Base-by-base conservation (phyloP, 2,888 invertebrate species). In the Caenorhabditis wallacei region DNA sequence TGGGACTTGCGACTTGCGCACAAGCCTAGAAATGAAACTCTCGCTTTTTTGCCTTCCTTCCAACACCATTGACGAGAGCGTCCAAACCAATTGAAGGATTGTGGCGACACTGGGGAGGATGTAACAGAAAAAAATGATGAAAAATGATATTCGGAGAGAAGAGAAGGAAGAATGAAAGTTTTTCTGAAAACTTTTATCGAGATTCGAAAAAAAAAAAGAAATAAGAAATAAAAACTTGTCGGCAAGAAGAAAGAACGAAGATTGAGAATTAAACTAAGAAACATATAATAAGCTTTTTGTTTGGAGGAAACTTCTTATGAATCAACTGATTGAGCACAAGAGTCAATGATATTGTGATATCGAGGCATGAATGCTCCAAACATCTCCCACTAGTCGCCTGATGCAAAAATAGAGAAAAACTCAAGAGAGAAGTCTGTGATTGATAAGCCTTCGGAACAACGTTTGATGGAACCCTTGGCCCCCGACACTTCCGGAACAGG, bases 401-500 rank as follows among this genome's bases (percentile, higher is more conserved):
- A 24, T n/a, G 24, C 40, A 57, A 63, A 59, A 69, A 54, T 66
- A 75, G 37, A 61, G 63, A 64, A 51, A 48, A 57, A 57, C 40
- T 37, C 59, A 61, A 51, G 48, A 40, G 59, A 63, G 74, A 63
- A 20, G 53, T 61, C 61, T 43, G 76, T 78, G 78, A 78, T 78
- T 78, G 78, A 78, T 78, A 78, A 78, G 69, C 63, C 26, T 26
- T 18, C 40, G 61, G 61, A 69, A 76, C 59, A 53, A 53, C 22
- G 40, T 61, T 75, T 57, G 66, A 66, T 66, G 68, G 75, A 75
- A 74, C 71, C 70, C 59, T 51, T 53, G 53, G 66, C 64, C 56
- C 26, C 8, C 40, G 24, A 5, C 1, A 37, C 30, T 76, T 69
- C 61, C 40, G 53, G 68, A 40, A 53, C 43, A 35, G 63, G 61